Conservation (phyloP, 2,797 vertebrate species). For the Ciconia nigra region DNA sequence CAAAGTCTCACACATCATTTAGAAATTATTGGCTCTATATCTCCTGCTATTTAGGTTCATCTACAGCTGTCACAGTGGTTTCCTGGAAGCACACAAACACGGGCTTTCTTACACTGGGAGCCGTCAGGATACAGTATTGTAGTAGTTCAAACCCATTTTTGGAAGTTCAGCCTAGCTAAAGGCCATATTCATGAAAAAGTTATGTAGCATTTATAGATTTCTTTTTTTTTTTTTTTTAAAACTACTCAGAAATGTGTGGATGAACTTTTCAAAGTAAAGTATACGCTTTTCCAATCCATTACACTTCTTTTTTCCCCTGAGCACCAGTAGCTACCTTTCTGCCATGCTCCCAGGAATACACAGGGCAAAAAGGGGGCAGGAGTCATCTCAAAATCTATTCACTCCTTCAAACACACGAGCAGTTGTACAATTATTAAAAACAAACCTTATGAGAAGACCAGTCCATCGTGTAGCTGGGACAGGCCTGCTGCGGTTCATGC, state of each 20-base stretch:
- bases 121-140: neutral
- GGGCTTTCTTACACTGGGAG: neutral
- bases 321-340: neutral
- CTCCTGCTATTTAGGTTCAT: neutral
- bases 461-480: neutral
- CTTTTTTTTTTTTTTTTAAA: neutral
- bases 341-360: neutral
- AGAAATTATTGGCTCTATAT: neutral
- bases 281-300: slow-evolving; percentile 41
- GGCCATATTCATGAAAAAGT: slow-evolving; percentile 52
- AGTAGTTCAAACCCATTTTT: slow-evolving; percentile 24
- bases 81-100: slow-evolving; percentile 10
- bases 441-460: neutral
- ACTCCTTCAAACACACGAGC: neutral
- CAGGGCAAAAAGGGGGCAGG: slow-evolving; percentile 17
- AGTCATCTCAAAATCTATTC: slow-evolving; percentile 35
- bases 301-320: slow-evolving; percentile 13
- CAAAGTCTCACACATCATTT: neutral
- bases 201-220: slow-evolving; percentile 45
- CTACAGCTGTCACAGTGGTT: neutral
- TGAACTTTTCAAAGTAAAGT: slow-evolving; percentile 44
- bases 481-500: neutral
- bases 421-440: neutral
- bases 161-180: slow-evolving; percentile 29
- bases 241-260: slow-evolving; percentile 1